Conservation (phyloP, 2,888 invertebrate species). For the Kuschelorhynchus macadamiae region DNA sequence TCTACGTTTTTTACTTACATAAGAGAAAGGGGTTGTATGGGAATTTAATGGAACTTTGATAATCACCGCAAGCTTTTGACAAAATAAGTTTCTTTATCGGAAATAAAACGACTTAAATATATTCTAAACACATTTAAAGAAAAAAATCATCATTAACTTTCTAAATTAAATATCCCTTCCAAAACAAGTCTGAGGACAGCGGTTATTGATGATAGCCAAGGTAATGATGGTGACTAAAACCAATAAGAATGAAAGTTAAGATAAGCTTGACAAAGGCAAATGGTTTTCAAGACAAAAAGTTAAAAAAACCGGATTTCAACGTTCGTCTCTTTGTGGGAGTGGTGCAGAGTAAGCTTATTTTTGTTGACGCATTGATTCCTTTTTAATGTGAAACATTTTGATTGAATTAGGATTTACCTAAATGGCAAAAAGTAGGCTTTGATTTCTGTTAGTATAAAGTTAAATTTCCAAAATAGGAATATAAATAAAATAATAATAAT, state of each 20-base stretch:
- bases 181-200: constrained; percentile 44
- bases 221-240: constrained; percentile 46
- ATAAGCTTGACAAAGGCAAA: constrained; percentile 51
- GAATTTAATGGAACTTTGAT: too few species aligned
- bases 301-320: constrained; percentile 38
- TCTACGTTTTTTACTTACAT: too few species aligned
- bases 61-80: too few species aligned
- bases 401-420: too few species aligned
- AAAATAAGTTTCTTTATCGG: too few species aligned
- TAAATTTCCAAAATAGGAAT: too few species aligned
- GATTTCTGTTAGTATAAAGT: too few species aligned
- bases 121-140: constrained; percentile 1
- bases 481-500: too few species aligned
- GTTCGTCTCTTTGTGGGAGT: constrained; percentile 22
- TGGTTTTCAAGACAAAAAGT: constrained; percentile 45
- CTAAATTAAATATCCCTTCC: constrained; percentile 37
- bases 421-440: too few species aligned
- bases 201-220: constrained; percentile 49
- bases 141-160: constrained; percentile 14
- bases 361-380: too few species aligned
- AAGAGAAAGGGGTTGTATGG: too few species aligned
- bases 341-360: background rate
- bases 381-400: background rate
- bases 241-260: constrained; percentile 50
- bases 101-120: too few species aligned